A percentile compares a stretch with the other conserved stretches of the same genome.
Evolutionary conservation across 2,888 invertebrate genomes (phyloP).

Genomic region (Aspidiotus destructor): DNA sequence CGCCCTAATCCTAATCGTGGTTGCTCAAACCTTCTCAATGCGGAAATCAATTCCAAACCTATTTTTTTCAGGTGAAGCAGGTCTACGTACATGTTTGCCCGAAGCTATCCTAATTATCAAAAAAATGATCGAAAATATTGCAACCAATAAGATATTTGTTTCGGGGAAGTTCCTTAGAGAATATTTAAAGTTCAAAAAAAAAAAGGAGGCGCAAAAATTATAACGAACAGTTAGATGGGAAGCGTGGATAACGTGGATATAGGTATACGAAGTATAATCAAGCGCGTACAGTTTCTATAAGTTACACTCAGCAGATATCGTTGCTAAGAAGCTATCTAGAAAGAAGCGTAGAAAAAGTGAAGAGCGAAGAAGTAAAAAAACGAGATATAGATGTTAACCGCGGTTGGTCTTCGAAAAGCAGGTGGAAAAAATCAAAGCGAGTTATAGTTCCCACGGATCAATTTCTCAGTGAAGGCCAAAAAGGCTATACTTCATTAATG

Average conservation of each 20-base stretch:
- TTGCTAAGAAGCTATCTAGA: not conserved
- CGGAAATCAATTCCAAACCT: no score
- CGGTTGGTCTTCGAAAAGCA: conserved; percentile 11
- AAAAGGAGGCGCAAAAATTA: not conserved
- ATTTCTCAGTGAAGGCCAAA: conserved; percentile 16
- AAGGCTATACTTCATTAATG: conserved; percentile 17
- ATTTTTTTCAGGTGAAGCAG: no score
- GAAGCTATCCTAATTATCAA: no score
- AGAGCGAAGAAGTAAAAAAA: conserved; percentile 8
- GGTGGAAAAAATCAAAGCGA: conserved; percentile 18
- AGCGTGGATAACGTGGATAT: not conserved
- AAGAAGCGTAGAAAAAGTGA: not conserved
- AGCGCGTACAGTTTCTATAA: not conserved
- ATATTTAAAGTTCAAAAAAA: not conserved
- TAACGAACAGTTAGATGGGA: not conserved
- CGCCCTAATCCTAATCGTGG: no score
- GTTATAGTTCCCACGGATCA: conserved; percentile 23
- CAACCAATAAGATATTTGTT: not conserved
- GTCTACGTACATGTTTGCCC: no score
- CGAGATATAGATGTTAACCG: conserved; percentile 17
- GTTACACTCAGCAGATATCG: no score
- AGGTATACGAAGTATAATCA: not conserved
- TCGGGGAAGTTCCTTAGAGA: not conserved
- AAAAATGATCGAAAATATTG: no score
- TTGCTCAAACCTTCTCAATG: no score